Percentiles rank a stretch among this genome's conserved stretches.
phyloP scores from a whole-genome alignment of 1,140 invertebrate species.

The Chionoecetes opilio region DNA sequence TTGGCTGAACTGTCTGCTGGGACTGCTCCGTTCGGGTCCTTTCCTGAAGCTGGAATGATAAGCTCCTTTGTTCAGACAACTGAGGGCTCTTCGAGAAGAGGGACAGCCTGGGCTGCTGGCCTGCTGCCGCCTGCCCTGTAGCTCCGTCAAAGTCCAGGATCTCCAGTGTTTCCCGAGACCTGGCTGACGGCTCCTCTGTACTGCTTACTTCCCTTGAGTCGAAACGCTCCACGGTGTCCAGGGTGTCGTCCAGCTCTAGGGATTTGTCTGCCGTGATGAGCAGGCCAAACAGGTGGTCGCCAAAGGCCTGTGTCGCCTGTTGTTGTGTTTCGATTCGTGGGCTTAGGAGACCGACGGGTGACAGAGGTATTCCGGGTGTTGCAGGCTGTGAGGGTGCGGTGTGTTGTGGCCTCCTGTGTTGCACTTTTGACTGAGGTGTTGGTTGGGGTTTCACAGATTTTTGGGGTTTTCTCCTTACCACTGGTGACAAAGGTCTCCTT shows the following conservation, averaged over 20 bases:
- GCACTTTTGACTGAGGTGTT: background rate
- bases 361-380: background rate
- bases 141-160: background rate
- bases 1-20: background rate
- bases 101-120: background rate
- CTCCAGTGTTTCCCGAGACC: background rate
- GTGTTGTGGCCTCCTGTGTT: background rate
- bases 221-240: background rate
- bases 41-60: background rate
- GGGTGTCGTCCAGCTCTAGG: background rate
- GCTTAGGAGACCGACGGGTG: background rate
- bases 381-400: background rate
- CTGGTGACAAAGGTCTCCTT: background rate
- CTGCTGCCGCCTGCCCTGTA: background rate
- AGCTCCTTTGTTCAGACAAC: background rate
- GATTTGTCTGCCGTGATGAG: background rate
- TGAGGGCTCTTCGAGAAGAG: background rate
- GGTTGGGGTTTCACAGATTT: background rate
- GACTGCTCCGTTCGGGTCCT: background rate
- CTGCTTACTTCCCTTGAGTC: background rate
- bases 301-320: background rate
- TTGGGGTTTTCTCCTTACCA: background rate
- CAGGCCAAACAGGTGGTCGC: background rate
- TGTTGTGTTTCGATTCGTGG: background rate
- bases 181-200: background rate